phyloP scores from a whole-genome alignment of 2,888 invertebrate species.

The Mechanitis messenoides region DNA sequence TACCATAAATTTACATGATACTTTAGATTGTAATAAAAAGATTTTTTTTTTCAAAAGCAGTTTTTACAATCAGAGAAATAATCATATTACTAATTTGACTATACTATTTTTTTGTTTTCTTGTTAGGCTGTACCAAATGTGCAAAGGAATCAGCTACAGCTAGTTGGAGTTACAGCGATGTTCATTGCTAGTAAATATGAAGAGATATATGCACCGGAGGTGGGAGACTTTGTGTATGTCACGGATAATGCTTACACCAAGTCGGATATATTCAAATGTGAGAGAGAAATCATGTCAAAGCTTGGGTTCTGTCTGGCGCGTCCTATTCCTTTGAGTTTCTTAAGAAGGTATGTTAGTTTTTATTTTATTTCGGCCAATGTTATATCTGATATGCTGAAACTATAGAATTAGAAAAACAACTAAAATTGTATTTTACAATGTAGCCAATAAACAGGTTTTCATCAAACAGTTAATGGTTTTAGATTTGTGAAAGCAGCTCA shows the following conservation, averaged over 20 bases:
- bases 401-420: too few relatives aligned
- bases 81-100: too few relatives aligned
- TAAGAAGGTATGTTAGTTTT: slow-evolving; percentile 80
- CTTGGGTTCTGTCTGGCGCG: slow-evolving; percentile 89
- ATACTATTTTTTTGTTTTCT: slow-evolving; percentile 7
- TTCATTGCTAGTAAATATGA: slow-evolving; percentile 96
- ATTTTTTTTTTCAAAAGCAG: too few relatives aligned
- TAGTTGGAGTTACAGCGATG: slow-evolving; percentile 93
- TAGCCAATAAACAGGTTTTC: not conserved
- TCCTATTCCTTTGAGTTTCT: slow-evolving; percentile 92
- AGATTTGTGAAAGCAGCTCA: slow-evolving; percentile 79
- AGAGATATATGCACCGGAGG: slow-evolving; percentile 92
- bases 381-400: not conserved
- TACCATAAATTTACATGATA: too few relatives aligned
- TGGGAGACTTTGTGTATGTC: slow-evolving; percentile 92
- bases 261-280: slow-evolving; percentile 88
- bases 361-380: not conserved
- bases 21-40: too few relatives aligned
- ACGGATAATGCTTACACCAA: slow-evolving; percentile 91
- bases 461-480: slow-evolving; percentile 29
- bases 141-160: slow-evolving; percentile 83
- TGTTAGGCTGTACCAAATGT: slow-evolving; percentile 78
- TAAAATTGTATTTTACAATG: too few relatives aligned
- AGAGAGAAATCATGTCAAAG: slow-evolving; percentile 84
- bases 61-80: too few relatives aligned